Evolutionary conservation across 2,113 vertebrate genomes (phyloP).

Genomic region (Rynchops niger): DNA sequence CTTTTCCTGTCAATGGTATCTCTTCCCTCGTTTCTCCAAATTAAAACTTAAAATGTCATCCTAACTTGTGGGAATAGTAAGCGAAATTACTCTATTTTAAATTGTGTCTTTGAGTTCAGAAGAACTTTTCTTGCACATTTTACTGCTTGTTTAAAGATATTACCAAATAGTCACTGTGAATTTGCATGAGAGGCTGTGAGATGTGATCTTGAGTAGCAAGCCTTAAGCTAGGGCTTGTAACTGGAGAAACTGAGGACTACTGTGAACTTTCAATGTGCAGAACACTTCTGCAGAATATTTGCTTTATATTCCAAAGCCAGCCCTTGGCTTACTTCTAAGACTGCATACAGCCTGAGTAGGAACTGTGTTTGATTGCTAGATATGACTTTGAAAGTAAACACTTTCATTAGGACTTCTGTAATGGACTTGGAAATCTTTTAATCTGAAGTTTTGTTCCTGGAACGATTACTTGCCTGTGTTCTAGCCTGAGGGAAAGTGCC

Average conservation of each 20-base stretch:
- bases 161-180: neutral
- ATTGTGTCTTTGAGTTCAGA: conserved; percentile 35
- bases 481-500: neutral
- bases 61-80: conserved; percentile 50
- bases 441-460: conserved; percentile 3
- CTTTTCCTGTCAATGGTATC: neutral
- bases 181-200: neutral
- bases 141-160: neutral
- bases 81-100: conserved; percentile 45
- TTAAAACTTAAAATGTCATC: conserved; percentile 49
- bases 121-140: neutral
- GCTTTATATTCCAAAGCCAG: neutral
- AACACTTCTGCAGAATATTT: neutral
- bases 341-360: neutral
- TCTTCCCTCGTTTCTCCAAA: neutral
- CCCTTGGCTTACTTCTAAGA: neutral
- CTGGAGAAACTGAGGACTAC: neutral
- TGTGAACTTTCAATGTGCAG: neutral
- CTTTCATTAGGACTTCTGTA: neutral
- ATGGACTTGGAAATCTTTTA: neutral
- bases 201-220: neutral
- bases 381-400: conserved; percentile 3
- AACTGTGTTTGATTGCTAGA: neutral
- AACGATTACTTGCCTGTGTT: neutral
- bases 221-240: neutral